Conservation (phyloP, 1,140 invertebrate genomes). For the Vanessa tameamea region DNA sequence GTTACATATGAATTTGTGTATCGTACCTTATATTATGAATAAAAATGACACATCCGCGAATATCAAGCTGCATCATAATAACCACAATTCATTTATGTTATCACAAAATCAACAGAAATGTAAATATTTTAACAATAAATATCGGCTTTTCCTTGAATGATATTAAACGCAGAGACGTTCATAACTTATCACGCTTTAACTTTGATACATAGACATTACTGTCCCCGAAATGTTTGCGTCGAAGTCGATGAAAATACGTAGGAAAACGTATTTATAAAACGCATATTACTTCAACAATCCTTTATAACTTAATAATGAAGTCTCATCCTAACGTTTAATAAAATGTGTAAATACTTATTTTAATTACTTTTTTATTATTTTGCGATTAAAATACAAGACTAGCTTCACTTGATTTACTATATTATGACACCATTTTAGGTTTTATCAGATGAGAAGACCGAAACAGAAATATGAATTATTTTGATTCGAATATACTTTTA, state of each 20-base stretch:
- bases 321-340: no score
- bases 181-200: slow-evolving; percentile 4
- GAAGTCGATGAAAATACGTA: slow-evolving; percentile 5
- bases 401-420: no score
- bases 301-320: no score
- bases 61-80: background rate
- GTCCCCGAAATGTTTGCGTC: background rate
- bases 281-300: no score
- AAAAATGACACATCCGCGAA: background rate
- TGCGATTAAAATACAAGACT: no score
- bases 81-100: background rate
- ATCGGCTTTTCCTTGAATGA: slow-evolving; percentile 9
- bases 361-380: no score
- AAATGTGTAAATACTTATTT: no score
- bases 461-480: no score
- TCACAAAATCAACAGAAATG: slow-evolving; percentile 5
- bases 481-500: no score
- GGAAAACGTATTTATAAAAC: background rate
- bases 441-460: no score
- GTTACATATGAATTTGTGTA: background rate
- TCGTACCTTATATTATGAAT: background rate
- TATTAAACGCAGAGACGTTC: background rate
- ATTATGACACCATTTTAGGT: no score
- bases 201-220: slow-evolving; percentile 17
- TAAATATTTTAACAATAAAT: slow-evolving; percentile 11